These are phyloP conservation scores for Ectropis crepuscularia DNA, from an alignment of 2,888 invertebrate genomes.

Conservation along the genomic window DNA sequence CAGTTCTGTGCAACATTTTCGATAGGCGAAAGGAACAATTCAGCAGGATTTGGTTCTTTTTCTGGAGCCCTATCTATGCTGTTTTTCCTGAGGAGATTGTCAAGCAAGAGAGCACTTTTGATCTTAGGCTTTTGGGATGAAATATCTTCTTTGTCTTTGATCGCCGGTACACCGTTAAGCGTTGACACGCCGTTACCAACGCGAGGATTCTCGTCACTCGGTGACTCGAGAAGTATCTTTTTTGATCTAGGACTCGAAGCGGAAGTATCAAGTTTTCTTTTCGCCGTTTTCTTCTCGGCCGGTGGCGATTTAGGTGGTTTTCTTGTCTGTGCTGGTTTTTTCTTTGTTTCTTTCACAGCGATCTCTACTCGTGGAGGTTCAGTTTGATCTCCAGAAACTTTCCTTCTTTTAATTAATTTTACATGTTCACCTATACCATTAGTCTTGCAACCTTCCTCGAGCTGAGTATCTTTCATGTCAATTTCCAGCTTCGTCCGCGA, in stretches of 20 bases:
- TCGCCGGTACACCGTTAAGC: constrained; percentile 43
- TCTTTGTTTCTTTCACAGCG: constrained; percentile 66
- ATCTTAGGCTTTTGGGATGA: constrained; percentile 67
- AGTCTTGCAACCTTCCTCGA: constrained; percentile 75
- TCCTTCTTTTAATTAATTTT: constrained; percentile 81
- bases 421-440: constrained; percentile 83
- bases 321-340: constrained; percentile 61
- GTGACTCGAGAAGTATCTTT: constrained; percentile 59
- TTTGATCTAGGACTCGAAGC: constrained; percentile 60
- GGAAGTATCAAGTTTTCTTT: constrained; percentile 72
- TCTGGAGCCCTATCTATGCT: constrained; percentile 82
- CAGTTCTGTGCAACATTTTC: constrained; percentile 68
- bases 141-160: constrained; percentile 56
- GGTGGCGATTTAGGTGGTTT: constrained; percentile 61
- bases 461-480: constrained; percentile 77
- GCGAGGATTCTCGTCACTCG: constrained; percentile 63
- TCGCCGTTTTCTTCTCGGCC: constrained; percentile 71
- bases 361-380: constrained; percentile 61
- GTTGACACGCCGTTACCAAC: constrained; percentile 28
- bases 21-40: constrained; percentile 74
- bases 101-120: constrained; percentile 81
- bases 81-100: constrained; percentile 84
- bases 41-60: constrained; percentile 72
- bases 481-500: constrained; percentile 79
- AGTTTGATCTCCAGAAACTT: constrained; percentile 75